Evolutionary conservation across 2,797 vertebrate genomes (phyloP), one percentile per base, ranked within the genome.

Genomic region (Chaetophractus vellerosus): DNA sequence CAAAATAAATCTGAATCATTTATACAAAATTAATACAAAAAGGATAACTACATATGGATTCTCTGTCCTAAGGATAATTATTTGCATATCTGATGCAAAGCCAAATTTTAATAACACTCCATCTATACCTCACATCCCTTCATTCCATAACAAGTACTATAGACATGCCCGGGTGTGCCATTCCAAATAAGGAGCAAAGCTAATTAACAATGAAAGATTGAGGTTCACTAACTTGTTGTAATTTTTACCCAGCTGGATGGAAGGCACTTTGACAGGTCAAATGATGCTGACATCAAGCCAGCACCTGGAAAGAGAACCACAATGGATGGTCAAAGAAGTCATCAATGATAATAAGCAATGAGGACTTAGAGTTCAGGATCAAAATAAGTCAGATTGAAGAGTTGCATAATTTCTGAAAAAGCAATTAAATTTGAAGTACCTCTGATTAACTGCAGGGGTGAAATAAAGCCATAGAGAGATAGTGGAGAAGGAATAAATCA

Each of bases 391-490:
- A 81, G 79, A 95, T 59, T 93, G 50, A 97, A 66, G 71, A 95
- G 36, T 36, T 57, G 12, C 82, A 88, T 64, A 66, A 92, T 75
- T 97, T 96, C 50, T 95, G 92, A 76, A 97, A 95, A 59, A 89
- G 36, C 19, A 93, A 94, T 74, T 96, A 95, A 88, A 96, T 61
- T 94, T 89, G 75, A 52, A 97, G 96, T 95, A 50, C 63, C 84
- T 97, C 92, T 98, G 97, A 97, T 95, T 92, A 98, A 89, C 84
- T 94, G 79, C 41, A 85, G 94, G 90, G 95, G 84, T 93, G 76
- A 93, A 95, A 59, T 36, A 50, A 91, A 95, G 50, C 63, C 79
- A 89, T 19, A 69, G 78, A 93, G 96, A 96, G 85, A 50, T 71
- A 80, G 94, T 45, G 83, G 78, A 96, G 2, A 45, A 90, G 64